Base-by-base conservation (phyloP, 2,888 invertebrate species). In the Leptopilina syphax region DNA sequence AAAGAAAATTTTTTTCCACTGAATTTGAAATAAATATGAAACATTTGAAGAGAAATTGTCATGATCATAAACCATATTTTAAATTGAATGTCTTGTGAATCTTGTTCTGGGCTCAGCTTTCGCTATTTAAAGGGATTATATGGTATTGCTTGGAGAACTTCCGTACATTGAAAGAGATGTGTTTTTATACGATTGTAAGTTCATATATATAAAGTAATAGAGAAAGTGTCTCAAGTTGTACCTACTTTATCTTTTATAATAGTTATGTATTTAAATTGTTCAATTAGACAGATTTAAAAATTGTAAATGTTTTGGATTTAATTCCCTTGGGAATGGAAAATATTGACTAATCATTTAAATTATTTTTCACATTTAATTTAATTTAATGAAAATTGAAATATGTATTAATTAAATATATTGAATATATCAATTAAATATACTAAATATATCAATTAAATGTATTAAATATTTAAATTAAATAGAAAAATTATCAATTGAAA, bases 71-170 rank as follows among this genome's bases (percentile, higher is more conserved):
- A 54, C 47, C 54, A 68, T 68, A 70, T 3, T 50, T 70, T 50
- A 70, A 47, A 54, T 70, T 50, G 4, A 70, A 54, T 70, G 70
- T 13, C 70, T 70, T 70, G 50, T 13, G 27, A 50, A 34, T 50
- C 50, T 70, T 47, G 24, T 70, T 54, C 24, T 50, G 50, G 70
- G 50, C 5, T 27, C 70, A 68, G 50, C 68, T 68, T 68, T 68
- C 68, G 68, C 68, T 47, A 68, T 4, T 68, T 24, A 12, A 68
- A 24, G 68, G 24, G 68, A 44, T 44, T 70, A 47, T 54, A 54
- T 54, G 27, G 70, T 24, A 68, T 50, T 68, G 47, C 68, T 10
- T 1, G 10, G 18, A 12, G 47, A 68, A 68, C 68, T 68, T 50
- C 68, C 50, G 50, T 70, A 50, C 47, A 70, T 13, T 47, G 68